Conservation (phyloP, 2,113 vertebrate genomes). For the Lycaon pictus region DNA sequence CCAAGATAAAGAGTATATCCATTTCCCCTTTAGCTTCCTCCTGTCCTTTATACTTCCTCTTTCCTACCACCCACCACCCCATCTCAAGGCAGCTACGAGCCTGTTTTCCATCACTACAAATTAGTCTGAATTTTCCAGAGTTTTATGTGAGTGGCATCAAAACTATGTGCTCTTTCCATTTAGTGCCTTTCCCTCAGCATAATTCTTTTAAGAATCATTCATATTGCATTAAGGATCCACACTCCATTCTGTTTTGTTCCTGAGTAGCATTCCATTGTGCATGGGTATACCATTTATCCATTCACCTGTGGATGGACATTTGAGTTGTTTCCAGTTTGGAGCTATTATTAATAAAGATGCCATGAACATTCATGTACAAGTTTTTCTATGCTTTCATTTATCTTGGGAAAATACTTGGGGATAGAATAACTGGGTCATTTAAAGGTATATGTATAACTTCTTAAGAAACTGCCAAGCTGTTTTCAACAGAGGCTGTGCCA, state of each 20-base stretch:
- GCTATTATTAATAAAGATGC: background rate
- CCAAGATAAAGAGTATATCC: background rate
- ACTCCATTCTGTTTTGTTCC: background rate
- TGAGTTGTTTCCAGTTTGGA: background rate
- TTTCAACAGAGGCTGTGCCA: background rate
- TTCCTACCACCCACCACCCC: fast-evolving
- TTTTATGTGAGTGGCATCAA: background rate
- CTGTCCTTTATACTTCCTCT: background rate
- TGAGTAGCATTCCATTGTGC: background rate
- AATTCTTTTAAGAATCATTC: background rate
- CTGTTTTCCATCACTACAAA: background rate
- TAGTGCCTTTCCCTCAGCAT: background rate
- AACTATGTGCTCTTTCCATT: background rate
- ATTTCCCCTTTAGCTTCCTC: background rate
- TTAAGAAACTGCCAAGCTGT: background rate
- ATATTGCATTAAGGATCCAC: background rate
- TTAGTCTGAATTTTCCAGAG: background rate
- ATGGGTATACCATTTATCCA: background rate
- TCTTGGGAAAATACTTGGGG: background rate
- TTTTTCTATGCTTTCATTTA: background rate
- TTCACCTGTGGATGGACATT: background rate
- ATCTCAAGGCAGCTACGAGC: background rate
- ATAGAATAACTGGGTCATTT: background rate
- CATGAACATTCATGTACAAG: background rate
- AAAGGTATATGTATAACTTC: background rate